A percentile compares a stretch with the other conserved stretches of the same genome.
These are phyloP conservation scores for Aplochiton taeniatus DNA, from an alignment of 2,797 vertebrate genomes.

Conservation along the genomic window DNA sequence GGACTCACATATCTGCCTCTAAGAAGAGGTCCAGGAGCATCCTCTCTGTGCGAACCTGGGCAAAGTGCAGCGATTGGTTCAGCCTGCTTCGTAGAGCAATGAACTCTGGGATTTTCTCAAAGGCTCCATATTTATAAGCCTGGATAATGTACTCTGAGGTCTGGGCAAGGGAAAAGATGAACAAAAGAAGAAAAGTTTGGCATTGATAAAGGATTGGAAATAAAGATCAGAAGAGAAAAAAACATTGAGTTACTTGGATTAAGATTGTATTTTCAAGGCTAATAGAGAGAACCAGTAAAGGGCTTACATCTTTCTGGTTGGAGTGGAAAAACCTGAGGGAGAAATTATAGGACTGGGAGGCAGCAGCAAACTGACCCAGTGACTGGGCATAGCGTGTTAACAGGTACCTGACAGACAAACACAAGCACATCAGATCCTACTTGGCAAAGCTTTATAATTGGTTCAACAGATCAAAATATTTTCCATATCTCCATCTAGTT, in stretches of 20 bases:
- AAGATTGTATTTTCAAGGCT: too few species aligned
- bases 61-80: conserved; percentile 97
- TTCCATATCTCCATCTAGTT: too few species aligned
- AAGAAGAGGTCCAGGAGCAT: conserved; percentile 95
- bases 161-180: conserved; percentile 67
- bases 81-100: conserved; percentile 94
- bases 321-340: conserved; percentile 99
- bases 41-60: conserved; percentile 94
- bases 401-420: conserved; percentile 82
- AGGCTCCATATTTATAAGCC: conserved; percentile 97
- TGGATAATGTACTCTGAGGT: conserved; percentile 99
- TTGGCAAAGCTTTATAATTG: too few species aligned
- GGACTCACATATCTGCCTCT: conserved; percentile 93
- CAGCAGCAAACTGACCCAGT: conserved; percentile 92
- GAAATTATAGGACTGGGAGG: conserved; percentile 96
- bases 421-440: not conserved
- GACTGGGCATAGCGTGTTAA: conserved; percentile 91
- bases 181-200: not conserved
- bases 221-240: not conserved
- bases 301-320: conserved; percentile 99
- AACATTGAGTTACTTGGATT: not conserved
- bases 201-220: not conserved
- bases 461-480: too few species aligned
- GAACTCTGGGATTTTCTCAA: conserved; percentile 99
- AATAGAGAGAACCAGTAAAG: not conserved